phyloP scores from a whole-genome alignment of 2,113 vertebrate species.

The Chionis minor region DNA sequence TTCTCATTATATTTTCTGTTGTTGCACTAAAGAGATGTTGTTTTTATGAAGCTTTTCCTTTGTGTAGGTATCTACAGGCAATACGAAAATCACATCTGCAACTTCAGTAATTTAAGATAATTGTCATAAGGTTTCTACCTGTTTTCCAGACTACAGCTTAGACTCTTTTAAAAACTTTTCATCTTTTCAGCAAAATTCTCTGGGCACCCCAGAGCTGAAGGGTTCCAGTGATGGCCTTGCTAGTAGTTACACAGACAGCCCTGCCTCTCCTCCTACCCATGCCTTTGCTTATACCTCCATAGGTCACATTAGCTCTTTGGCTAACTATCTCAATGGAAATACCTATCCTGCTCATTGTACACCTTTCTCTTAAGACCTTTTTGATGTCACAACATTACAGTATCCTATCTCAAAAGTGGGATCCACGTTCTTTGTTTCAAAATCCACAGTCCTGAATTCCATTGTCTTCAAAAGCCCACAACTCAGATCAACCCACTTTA shows the following conservation, averaged over 20 bases:
- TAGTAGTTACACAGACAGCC: rapidly evolving
- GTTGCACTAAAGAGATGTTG: neutral
- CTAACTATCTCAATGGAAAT: neutral
- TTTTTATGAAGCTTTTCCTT: neutral
- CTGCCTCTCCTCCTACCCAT: neutral
- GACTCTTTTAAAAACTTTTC: neutral
- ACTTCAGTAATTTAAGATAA: neutral
- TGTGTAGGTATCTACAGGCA: neutral
- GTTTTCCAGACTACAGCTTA: neutral
- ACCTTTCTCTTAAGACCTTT: neutral
- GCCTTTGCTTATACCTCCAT: neutral
- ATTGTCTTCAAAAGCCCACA: neutral
- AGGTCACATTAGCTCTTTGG: neutral
- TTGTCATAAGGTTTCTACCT: neutral
- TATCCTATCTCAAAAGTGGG: neutral
- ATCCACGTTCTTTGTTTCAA: neutral
- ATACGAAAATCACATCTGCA: neutral
- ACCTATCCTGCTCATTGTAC: neutral
- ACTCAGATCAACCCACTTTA: neutral
- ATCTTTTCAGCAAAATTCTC: neutral
- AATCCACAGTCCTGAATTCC: neutral
- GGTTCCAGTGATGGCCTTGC: neutral
- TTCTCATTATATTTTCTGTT: neutral
- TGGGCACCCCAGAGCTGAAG: neutral
- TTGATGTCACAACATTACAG: neutral